Base-by-base conservation (phyloP, 2,797 vertebrate species). In the Prunella strophiata region DNA sequence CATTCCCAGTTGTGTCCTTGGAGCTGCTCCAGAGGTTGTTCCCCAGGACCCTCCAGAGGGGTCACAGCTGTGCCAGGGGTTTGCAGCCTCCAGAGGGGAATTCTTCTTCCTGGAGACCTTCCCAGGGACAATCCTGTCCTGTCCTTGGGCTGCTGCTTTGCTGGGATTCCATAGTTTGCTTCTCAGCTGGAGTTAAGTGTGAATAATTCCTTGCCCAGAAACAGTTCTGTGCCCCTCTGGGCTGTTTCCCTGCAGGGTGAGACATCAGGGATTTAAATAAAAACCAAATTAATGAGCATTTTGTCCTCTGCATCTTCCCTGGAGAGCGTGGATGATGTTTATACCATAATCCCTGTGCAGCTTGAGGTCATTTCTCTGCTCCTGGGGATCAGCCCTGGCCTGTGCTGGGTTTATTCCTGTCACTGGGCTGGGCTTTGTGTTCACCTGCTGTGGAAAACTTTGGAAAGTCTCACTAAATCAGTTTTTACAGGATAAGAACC, bases 71-170 rank as follows among this genome's bases (percentile, higher is more conserved):
- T 58, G 34, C 57, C 34, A 26, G 34, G 34, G 34, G 7, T 36
- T 58, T 58, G 23, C 8, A 18, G 34, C 36, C 22, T 51, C 54
- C 40, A 26, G 15, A 29, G 34, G 40, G 25, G 22, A 7, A 6
- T 73, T 66, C 5, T 13, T 27, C 19, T 14, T 38, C 67, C 32
- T 11, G 19, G 5, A 13, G 2, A 7, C 8, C 34, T 17, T 9
- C 13, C 1, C 2, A 12, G 74, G 62, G 16, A 20, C n/a, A 22
- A 1, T 15, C 8, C 32, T 29, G 36, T 1, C 34, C 62, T 47
- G 21, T 43, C 6, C 51, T 9, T 14, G 43, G 36, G 55, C 10
- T 42, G 50, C 62, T n/a, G 70, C 57, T 52, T 18, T 59, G 17
- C 40, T 75, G 43, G 9, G 13, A 50, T 79, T 32, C 45, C 54